Evolutionary conservation across 2,888 invertebrate genomes (phyloP), one percentile per base, ranked within the genome.

Genomic region (Corbicula japonica): DNA sequence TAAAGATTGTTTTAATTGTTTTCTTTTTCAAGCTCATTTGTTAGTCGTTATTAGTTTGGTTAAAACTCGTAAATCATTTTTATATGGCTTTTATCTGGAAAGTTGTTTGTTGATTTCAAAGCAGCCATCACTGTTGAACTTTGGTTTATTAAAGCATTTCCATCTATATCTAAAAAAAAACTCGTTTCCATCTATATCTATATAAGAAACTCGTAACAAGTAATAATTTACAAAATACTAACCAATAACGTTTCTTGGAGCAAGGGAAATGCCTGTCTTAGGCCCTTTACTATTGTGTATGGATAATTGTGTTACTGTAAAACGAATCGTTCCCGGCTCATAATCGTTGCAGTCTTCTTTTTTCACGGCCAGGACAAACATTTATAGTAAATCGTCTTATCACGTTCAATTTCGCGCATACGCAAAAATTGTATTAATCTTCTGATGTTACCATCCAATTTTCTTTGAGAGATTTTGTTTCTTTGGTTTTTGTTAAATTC

Each of bases 401-500:
- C 5, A 3, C 26, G n/a, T 23, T 38, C 38, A 21, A 60, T 60
- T 21, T 60, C 23, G 2, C 26, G 26, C 18, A 60, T 60, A 23
- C 41, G 2, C 26, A 60, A 35, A 18, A 32, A 60, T 21, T 23
- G 1, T 2, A 8, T 60, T 3, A 60, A 18, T 18, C 41, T 30
- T 3, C 26, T 60, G 15, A 60, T 60, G 26, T 60, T 34, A 5
- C 26, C 5, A 10, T 41, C 26, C 1, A 15, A 10, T 41, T 21
- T 41, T 26, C 60, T n/a, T 3, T 26, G 5, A n/a, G 60, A 41
- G 38, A 41, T 60, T 38, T 60, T 41, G 23, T 60, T 60, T 60
- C 41, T 60, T 41, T 60, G 34, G 15, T 38, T 26, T 2, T 32
- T 34, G 38, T 41, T 60, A 38, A 60, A 58, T 21, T 5, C 23